Percentiles rank a stretch among this genome's conserved stretches.
Evolutionary conservation across 2,113 vertebrate genomes (phyloP).

Genomic region (Xenopus tropicalis): DNA sequence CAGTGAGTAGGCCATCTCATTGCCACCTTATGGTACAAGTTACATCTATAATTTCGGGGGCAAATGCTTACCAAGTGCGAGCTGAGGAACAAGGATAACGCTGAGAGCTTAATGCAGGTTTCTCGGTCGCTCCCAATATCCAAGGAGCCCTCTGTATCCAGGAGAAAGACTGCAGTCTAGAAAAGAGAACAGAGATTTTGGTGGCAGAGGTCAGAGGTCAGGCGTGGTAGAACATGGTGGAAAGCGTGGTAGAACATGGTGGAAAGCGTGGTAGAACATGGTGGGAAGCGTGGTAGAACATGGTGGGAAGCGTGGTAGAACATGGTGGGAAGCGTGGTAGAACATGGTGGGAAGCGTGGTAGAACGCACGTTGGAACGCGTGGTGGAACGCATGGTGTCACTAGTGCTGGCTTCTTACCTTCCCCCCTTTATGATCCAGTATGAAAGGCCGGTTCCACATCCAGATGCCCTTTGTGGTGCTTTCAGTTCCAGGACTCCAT

Average conservation of each 20-base stretch:
- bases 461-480: slow-evolving; percentile 56
- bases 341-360: too few species aligned
- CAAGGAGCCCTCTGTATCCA: slow-evolving; percentile 46
- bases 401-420: too few species aligned
- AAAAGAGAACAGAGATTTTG: background rate
- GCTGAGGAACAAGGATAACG: slow-evolving; percentile 46
- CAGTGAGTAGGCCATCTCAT: background rate
- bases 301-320: too few species aligned
- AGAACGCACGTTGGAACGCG: too few species aligned
- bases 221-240: too few species aligned
- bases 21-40: background rate
- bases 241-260: too few species aligned
- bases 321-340: too few species aligned
- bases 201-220: too few species aligned
- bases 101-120: slow-evolving; percentile 40
- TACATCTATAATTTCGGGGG: background rate
- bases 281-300: too few species aligned
- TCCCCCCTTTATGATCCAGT: slow-evolving; percentile 45
- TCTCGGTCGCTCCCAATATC: slow-evolving; percentile 40
- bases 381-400: too few species aligned
- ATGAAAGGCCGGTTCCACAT: slow-evolving; percentile 62
- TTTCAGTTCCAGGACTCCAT: slow-evolving; percentile 45
- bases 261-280: too few species aligned
- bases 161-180: slow-evolving; percentile 41
- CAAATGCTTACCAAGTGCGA: slow-evolving; percentile 37